Conservation (phyloP, 2,797 vertebrate species). For the Siniperca obscura region DNA sequence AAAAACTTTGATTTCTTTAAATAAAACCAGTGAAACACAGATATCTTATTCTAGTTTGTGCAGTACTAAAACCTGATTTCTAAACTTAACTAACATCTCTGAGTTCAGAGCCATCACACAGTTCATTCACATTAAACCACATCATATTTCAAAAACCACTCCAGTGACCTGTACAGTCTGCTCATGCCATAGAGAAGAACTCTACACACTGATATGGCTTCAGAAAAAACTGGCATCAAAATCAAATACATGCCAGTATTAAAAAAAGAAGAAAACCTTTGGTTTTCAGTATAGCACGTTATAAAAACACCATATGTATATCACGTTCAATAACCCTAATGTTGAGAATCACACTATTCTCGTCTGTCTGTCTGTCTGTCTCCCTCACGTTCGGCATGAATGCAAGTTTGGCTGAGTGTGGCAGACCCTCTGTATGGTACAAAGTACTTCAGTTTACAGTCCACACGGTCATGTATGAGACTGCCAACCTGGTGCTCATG, state of each 20-base stretch:
- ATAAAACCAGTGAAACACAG: slow-evolving; percentile 21
- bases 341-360: slow-evolving; percentile 9
- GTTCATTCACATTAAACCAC: slow-evolving; percentile 41
- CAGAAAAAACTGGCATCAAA: slow-evolving; percentile 50
- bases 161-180: slow-evolving; percentile 26
- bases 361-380: background rate
- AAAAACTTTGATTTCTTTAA: slow-evolving; percentile 17
- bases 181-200: slow-evolving; percentile 28
- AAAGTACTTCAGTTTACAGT: background rate
- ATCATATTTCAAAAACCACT: slow-evolving; percentile 28
- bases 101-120: slow-evolving; percentile 39
- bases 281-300: slow-evolving; percentile 50
- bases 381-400: background rate
- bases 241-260: slow-evolving; percentile 32
- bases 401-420: background rate
- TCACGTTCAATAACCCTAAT: slow-evolving; percentile 17
- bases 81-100: slow-evolving; percentile 11
- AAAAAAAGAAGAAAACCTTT: slow-evolving; percentile 52
- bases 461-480: background rate
- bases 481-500: background rate
- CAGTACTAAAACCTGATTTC: slow-evolving; percentile 20
- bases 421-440: slow-evolving; percentile 2
- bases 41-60: slow-evolving; percentile 5
- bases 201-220: slow-evolving; percentile 67
- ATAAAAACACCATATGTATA: slow-evolving; percentile 32